These are phyloP conservation scores for Tamias sibiricus DNA, from an alignment of 2,113 vertebrate species.

Conservation along the genomic window DNA sequence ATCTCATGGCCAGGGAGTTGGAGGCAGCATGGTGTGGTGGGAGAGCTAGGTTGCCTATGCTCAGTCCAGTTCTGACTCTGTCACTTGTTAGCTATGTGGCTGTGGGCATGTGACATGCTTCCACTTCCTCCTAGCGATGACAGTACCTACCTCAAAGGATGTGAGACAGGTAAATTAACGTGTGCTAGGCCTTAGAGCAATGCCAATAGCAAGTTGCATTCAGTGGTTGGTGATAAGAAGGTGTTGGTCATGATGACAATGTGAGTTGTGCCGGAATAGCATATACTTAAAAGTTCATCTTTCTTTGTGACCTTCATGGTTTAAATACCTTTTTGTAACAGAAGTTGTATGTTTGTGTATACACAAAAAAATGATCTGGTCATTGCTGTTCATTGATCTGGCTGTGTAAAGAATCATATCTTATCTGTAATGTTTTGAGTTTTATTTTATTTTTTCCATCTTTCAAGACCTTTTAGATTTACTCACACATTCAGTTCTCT, in stretches of 20 bases:
- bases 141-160: background rate
- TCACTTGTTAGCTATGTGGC: background rate
- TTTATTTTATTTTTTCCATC: background rate
- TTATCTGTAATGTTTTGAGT: background rate
- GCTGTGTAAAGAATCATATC: background rate
- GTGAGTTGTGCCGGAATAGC: background rate
- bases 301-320: background rate
- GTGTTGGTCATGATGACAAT: too few species aligned
- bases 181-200: background rate
- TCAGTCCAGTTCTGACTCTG: background rate
- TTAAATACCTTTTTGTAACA: background rate
- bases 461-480: background rate
- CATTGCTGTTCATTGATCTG: background rate
- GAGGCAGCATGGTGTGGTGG: background rate
- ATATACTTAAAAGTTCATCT: background rate
- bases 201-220: background rate
- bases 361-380: background rate
- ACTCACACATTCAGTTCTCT: background rate
- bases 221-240: background rate
- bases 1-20: too few species aligned
- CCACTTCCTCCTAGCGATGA: background rate
- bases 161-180: too few species aligned
- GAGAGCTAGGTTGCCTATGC: background rate
- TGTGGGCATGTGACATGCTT: accelerated
- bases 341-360: background rate